A percentile compares a stretch with the other conserved stretches of the same genome.
phyloP scores from a whole-genome alignment of 2,113 vertebrate species.

The Tylochromis polylepis region DNA sequence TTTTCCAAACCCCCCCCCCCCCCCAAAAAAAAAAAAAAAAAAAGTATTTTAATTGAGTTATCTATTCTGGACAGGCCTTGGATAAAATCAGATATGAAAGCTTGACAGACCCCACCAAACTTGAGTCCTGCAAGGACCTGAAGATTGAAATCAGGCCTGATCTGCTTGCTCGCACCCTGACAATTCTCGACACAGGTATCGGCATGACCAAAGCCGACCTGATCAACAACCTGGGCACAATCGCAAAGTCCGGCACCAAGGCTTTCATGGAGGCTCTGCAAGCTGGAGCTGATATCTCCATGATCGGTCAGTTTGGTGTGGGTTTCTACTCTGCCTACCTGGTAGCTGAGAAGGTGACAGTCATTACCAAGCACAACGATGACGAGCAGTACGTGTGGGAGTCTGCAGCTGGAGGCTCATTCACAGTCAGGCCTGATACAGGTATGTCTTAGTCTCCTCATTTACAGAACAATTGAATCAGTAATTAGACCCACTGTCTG shows the following conservation, averaged over 20 bases:
- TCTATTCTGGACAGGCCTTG: constrained; percentile 78
- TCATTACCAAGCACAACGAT: constrained; percentile 80
- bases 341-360: constrained; percentile 77
- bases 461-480: not conserved
- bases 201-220: constrained; percentile 82
- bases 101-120: constrained; percentile 75
- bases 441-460: constrained; percentile 31
- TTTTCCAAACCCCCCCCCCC: too few species aligned
- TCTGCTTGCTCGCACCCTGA: constrained; percentile 67
- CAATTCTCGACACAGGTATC: constrained; percentile 74
- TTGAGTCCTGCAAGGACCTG: constrained; percentile 78
- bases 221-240: constrained; percentile 82
- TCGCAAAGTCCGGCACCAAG: constrained; percentile 81
- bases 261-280: constrained; percentile 82
- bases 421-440: constrained; percentile 70
- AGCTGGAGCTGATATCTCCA: constrained; percentile 79
- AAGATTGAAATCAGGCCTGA: constrained; percentile 78
- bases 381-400: constrained; percentile 83
- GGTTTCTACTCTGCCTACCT: constrained; percentile 81
- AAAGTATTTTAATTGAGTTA: constrained; percentile 16
- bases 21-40: not conserved
- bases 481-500: not conserved
- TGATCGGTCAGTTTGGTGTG: constrained; percentile 82
- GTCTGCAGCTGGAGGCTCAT: constrained; percentile 79
- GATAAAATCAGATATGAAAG: constrained; percentile 83